A percentile compares a stretch with the other conserved stretches of the same genome.
These are phyloP conservation scores for Sphaerophoria taeniata DNA, from an alignment of 2,888 invertebrate genomes.

Conservation along the genomic window DNA sequence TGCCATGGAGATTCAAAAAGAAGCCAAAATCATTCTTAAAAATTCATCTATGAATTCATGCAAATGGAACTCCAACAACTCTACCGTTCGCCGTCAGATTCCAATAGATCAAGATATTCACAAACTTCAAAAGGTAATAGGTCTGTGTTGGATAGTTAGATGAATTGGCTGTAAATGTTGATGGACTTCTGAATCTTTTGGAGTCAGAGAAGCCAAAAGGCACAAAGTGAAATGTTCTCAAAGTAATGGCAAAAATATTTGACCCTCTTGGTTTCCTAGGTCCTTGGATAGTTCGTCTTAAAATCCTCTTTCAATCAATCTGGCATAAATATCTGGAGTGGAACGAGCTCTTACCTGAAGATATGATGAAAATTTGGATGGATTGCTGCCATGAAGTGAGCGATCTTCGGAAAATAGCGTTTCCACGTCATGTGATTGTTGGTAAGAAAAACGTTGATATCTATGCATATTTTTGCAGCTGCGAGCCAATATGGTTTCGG, in stretches of 20 bases:
- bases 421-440: slow-evolving; percentile 4
- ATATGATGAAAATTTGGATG: slow-evolving; percentile 29
- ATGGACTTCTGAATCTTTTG: slow-evolving; percentile 12
- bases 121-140: slow-evolving; percentile 39
- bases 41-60: slow-evolving; percentile 9
- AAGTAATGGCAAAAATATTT: slow-evolving; percentile 43
- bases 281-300: slow-evolving; percentile 39
- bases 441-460: slow-evolving; percentile 3
- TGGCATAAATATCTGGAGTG: slow-evolving; percentile 43
- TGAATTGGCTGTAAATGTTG: slow-evolving; percentile 32
- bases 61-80: slow-evolving; percentile 20
- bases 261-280: slow-evolving; percentile 37
- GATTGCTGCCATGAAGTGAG: slow-evolving; percentile 22
- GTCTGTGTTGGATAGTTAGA: slow-evolving; percentile 22
- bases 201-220: not conserved
- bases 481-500: slow-evolving; percentile 29
- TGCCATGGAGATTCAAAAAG: slow-evolving; percentile 5
- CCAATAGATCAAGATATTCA: not conserved
- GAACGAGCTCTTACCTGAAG: slow-evolving; percentile 9
- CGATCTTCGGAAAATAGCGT: slow-evolving; percentile 7
- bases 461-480: slow-evolving; percentile 46
- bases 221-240: slow-evolving; percentile 30
- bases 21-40: slow-evolving; percentile 12
- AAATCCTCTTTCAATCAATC: slow-evolving; percentile 41
- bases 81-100: slow-evolving; percentile 11